Conservation (phyloP, 2,797 vertebrate species). For the Triplophysa bombifrons region DNA sequence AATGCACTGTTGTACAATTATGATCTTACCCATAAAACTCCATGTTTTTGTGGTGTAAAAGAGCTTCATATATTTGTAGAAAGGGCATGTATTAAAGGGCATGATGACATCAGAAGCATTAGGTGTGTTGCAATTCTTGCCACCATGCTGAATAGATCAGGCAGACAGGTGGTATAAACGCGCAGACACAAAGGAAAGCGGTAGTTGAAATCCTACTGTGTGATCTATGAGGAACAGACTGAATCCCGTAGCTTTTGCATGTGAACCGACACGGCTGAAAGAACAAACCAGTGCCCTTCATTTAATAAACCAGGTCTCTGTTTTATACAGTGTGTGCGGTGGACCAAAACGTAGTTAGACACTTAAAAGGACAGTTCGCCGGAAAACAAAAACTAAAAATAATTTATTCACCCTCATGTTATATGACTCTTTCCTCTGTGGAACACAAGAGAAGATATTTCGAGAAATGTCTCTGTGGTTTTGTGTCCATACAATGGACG, state of each 20-base stretch:
- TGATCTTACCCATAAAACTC: not conserved
- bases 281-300: not conserved
- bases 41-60: not conserved
- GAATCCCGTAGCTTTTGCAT: constrained; percentile 1
- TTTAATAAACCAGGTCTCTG: not conserved
- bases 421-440: too few species aligned
- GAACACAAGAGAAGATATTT: too few species aligned
- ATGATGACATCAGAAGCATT: not conserved
- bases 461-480: too few species aligned
- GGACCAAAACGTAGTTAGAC: not conserved
- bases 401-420: too few species aligned
- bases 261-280: not conserved
- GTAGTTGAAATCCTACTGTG: constrained; percentile 13
- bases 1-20: not conserved
- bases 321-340: not conserved
- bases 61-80: not conserved
- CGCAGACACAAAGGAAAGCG: constrained; percentile 44
- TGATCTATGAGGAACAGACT: constrained; percentile 52
- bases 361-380: too few species aligned
- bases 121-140: not conserved
- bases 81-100: not conserved
- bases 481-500: too few species aligned
- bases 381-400: too few species aligned
- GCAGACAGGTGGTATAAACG: constrained; percentile 35
- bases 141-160: not conserved